Evolutionary conservation across 2,113 vertebrate species (phyloP).

Genomic region (Puntigrus tetrazona): DNA sequence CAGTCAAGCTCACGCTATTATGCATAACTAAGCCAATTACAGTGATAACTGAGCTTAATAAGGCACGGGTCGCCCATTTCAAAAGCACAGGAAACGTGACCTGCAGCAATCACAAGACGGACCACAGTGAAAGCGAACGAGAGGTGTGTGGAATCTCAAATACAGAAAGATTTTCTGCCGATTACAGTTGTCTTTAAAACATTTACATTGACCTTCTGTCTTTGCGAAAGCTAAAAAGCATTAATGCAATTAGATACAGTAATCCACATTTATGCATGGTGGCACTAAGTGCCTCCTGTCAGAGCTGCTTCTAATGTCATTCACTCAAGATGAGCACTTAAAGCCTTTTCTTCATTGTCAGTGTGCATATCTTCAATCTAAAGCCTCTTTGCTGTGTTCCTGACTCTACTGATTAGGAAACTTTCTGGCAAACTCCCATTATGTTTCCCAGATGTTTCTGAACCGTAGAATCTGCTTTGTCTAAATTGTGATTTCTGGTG

Average conservation of each 20-base stretch:
- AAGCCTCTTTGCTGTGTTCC: constrained; percentile 31
- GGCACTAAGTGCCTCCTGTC: constrained; percentile 12
- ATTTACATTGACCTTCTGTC: background rate
- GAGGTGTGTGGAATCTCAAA: background rate
- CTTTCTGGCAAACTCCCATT: constrained; percentile 16
- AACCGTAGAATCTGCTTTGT: constrained; percentile 66
- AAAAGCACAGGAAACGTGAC: constrained; percentile 6
- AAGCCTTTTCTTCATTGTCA: background rate
- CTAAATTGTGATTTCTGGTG: constrained; percentile 38
- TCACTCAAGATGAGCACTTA: constrained; percentile 12
- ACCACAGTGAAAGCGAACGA: background rate
- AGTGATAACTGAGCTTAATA: constrained; percentile 67
- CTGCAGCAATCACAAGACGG: constrained; percentile 6
- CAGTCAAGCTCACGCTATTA: constrained; percentile 53
- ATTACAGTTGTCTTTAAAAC: background rate
- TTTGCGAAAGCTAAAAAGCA: constrained; percentile 23
- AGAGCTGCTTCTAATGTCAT: constrained; percentile 1
- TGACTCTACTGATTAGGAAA: constrained; percentile 34
- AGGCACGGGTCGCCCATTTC: constrained; percentile 53
- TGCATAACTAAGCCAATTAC: constrained; percentile 69
- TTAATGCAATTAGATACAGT: constrained; percentile 42
- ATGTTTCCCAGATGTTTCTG: constrained; percentile 72
- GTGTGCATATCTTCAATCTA: constrained; percentile 17
- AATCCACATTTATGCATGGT: constrained; percentile 17
- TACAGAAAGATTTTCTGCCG: background rate